These are phyloP conservation scores for Passer domesticus DNA, from an alignment of 2,113 vertebrate species.

Conservation along the genomic window DNA sequence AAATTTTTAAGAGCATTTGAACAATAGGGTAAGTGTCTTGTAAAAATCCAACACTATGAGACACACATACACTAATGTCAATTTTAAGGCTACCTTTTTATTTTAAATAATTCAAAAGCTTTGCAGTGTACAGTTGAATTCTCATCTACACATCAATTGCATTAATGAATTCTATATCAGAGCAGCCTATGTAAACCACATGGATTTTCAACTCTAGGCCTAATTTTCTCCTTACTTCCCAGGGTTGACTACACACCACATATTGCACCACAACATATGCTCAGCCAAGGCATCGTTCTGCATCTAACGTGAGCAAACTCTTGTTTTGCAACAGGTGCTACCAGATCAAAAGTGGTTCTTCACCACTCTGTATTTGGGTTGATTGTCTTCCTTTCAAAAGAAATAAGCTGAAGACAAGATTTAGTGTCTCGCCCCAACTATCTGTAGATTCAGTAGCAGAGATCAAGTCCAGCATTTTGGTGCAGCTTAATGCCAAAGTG, in stretches of 20 bases:
- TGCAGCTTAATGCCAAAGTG: neutral
- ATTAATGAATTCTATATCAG: neutral
- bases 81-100: neutral
- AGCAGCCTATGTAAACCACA: neutral
- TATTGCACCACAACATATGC: neutral
- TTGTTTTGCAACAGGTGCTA: neutral
- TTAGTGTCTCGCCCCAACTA: neutral
- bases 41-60: neutral
- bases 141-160: neutral
- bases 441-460: neutral
- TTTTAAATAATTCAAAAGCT: neutral
- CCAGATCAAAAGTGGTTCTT: neutral
- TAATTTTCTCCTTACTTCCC: neutral
- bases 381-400: neutral
- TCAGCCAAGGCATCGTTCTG: neutral
- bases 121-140: neutral
- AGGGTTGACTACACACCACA: neutral
- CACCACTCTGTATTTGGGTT: neutral
- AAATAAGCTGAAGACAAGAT: neutral
- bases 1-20: neutral
- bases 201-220: neutral
- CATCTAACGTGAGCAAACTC: neutral
- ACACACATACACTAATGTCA: neutral
- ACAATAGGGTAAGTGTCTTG: neutral
- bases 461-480: neutral